Evolutionary conservation across 2,797 vertebrate genomes (phyloP).

Genomic region (Acanthurus tractus): DNA sequence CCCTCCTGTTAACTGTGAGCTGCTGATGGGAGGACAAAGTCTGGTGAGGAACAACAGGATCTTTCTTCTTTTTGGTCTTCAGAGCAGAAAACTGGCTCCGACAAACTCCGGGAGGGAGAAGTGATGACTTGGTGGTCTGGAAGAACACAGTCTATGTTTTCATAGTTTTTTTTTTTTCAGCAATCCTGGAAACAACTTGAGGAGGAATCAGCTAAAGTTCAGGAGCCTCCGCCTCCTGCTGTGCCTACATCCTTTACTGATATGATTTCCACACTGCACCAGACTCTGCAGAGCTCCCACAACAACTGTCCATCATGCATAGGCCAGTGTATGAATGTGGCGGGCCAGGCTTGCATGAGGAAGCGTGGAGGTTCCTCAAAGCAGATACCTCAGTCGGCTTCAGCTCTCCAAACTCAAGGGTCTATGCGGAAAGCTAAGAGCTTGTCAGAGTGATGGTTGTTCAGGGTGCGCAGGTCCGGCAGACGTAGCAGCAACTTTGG

Average conservation of each 20-base stretch:
- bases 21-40: constrained; percentile 41
- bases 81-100: constrained; percentile 46
- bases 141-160: constrained; percentile 61
- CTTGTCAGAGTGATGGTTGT: constrained; percentile 88
- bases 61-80: constrained; percentile 74
- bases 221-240: constrained; percentile 48
- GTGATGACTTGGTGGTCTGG: constrained; percentile 49
- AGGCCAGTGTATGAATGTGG: constrained; percentile 53
- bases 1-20: constrained; percentile 51
- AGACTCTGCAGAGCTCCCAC: constrained; percentile 53
- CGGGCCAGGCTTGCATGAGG: constrained; percentile 43
- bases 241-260: constrained; percentile 41
- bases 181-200: constrained; percentile 68
- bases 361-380: constrained; percentile 49
- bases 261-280: constrained; percentile 31
- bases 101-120: constrained; percentile 41
- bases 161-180: constrained; percentile 35
- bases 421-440: constrained; percentile 88
- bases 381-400: constrained; percentile 38
- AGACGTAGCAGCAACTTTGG: constrained; percentile 86
- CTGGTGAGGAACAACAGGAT: constrained; percentile 42
- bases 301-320: constrained; percentile 63
- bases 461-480: constrained; percentile 87
- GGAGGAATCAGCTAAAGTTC: constrained; percentile 52
- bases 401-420: constrained; percentile 68